Evolutionary conservation across 2,888 invertebrate species (phyloP).

Genomic region (Trissolcus brochymenae): DNA sequence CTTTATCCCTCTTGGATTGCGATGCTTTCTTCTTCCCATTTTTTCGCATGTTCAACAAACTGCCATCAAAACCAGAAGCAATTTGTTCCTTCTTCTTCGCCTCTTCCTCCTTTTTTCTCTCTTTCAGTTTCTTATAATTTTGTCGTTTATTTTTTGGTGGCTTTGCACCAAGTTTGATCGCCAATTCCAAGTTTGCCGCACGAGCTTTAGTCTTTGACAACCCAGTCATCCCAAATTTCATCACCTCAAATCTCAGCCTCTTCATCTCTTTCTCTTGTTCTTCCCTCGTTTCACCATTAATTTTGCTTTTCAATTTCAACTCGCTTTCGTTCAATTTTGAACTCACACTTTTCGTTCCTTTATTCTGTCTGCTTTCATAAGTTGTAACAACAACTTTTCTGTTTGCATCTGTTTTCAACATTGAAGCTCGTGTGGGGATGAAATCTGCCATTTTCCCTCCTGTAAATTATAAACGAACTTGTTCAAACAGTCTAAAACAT

Average conservation of each 20-base stretch:
- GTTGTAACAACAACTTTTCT: conserved; percentile 60
- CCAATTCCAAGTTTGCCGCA: conserved; percentile 86
- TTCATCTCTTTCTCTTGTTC: conserved; percentile 83
- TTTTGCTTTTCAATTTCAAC: not conserved
- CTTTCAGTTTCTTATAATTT: conserved; percentile 85
- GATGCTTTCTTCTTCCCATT: conserved; percentile 10
- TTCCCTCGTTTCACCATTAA: conserved; percentile 58
- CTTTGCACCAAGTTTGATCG: conserved; percentile 90
- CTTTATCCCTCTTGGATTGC: conserved; percentile 48
- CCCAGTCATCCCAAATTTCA: conserved; percentile 89
- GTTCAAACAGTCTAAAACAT: no score
- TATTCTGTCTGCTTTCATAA: conserved; percentile 61
- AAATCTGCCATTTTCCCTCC: conserved; percentile 64
- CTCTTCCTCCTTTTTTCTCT: conserved; percentile 76
- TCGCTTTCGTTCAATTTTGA: not conserved
- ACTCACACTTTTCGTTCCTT: conserved; percentile 1
- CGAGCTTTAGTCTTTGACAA: conserved; percentile 84
- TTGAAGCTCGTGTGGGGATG: conserved; percentile 62
- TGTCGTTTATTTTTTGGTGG: conserved; percentile 82
- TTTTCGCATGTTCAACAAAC: conserved; percentile 44
- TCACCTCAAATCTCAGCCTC: conserved; percentile 86
- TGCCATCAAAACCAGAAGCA: conserved; percentile 63
- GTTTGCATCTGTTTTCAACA: conserved; percentile 51
- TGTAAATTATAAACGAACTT: no score
- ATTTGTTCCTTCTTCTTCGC: conserved; percentile 69